These are phyloP conservation scores for Nomia melanderi DNA, from an alignment of 1,140 invertebrate species.

Conservation along the genomic window DNA sequence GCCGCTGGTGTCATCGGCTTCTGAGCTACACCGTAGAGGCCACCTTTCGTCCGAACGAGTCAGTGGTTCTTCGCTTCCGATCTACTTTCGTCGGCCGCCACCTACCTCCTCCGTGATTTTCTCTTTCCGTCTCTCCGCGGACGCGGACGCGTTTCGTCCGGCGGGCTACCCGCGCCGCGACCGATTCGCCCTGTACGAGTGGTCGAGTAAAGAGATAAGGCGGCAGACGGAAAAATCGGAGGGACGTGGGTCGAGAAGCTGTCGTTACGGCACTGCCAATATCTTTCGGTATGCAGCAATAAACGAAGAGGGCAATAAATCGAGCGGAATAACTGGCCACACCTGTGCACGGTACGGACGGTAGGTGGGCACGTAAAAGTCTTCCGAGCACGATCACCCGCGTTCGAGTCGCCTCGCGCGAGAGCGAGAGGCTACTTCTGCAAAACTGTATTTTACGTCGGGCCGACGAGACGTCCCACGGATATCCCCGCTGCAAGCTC, in stretches of 20 bases:
- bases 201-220: too few species aligned
- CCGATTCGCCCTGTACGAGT: too few species aligned
- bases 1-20: conserved; percentile 34
- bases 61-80: conserved; percentile 32
- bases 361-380: conserved; percentile 49
- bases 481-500: not conserved
- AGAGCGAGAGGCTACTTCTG: too few species aligned
- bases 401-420: not conserved
- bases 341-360: conserved; percentile 50
- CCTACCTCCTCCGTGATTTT: not conserved
- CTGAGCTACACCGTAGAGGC: not conserved
- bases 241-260: conserved; percentile 35
- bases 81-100: conserved; percentile 38
- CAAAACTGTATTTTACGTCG: conserved; percentile 43
- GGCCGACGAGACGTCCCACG: not conserved
- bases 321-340: conserved; percentile 61
- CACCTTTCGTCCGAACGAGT: conserved; percentile 26
- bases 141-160: too few species aligned
- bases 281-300: conserved; percentile 28
- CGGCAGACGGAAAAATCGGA: conserved; percentile 27
- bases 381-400: conserved; percentile 6
- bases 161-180: too few species aligned
- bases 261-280: conserved; percentile 48
- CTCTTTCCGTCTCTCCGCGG: not conserved
- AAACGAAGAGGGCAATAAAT: conserved; percentile 62